phyloP scores from a whole-genome alignment of 2,113 vertebrate species.

The Tragelaphus scriptus region DNA sequence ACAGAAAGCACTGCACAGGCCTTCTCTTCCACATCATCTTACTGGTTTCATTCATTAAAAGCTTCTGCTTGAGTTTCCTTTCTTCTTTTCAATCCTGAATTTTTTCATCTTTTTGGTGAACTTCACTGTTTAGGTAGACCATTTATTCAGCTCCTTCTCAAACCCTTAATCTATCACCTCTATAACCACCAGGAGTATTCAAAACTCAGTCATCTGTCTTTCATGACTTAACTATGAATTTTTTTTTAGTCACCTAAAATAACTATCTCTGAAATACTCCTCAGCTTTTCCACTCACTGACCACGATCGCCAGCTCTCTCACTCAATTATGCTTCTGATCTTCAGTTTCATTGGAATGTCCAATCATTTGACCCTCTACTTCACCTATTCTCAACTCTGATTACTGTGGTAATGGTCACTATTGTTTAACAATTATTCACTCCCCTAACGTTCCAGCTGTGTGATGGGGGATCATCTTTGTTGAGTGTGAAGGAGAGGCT shows the following conservation, averaged over 20 bases:
- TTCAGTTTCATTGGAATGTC: not conserved
- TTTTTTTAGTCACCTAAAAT: not conserved
- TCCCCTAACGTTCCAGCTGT: not conserved
- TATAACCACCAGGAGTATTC: not conserved
- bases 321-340: not conserved
- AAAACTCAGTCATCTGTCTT: not conserved
- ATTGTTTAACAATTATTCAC: not conserved
- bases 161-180: not conserved
- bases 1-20: not conserved
- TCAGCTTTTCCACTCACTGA: not conserved
- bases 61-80: not conserved
- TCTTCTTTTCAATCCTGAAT: not conserved
- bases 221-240: not conserved
- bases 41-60: not conserved
- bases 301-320: not conserved
- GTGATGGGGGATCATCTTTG: not conserved
- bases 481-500: not conserved
- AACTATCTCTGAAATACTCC: not conserved
- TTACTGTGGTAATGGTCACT: not conserved
- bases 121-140: not conserved
- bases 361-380: not conserved
- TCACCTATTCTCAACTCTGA: not conserved
- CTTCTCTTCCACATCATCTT: not conserved
- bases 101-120: not conserved
- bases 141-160: not conserved